A percentile compares a stretch with the other conserved stretches of the same genome.
Evolutionary conservation across 2,113 vertebrate species (phyloP).

Genomic region (Aptenodytes forsteri): DNA sequence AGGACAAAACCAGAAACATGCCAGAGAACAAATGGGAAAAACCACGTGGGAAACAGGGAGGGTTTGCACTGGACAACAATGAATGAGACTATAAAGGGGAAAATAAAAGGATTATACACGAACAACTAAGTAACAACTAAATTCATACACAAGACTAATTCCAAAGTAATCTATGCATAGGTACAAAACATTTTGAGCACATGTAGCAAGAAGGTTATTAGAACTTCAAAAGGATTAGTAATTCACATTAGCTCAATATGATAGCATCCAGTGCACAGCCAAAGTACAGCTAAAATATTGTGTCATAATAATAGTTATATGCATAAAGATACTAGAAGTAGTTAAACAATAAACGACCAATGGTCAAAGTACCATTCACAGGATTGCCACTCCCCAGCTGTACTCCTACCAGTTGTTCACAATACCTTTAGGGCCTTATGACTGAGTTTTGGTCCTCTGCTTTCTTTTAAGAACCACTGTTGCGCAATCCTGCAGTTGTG

Average conservation of each 20-base stretch:
- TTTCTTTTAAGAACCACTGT: neutral
- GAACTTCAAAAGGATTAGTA: neutral
- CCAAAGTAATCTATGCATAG: neutral
- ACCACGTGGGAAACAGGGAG: neutral
- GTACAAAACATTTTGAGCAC: neutral
- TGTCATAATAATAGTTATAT: neutral
- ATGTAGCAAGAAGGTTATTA: neutral
- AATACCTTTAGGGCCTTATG: neutral
- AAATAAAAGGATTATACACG: neutral
- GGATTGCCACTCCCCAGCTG: neutral
- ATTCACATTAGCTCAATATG: neutral
- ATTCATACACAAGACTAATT: neutral
- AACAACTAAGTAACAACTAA: neutral
- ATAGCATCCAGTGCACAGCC: neutral
- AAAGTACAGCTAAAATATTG: neutral
- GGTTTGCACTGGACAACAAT: neutral
- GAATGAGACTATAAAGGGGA: neutral
- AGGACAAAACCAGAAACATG: neutral
- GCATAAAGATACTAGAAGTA: neutral
- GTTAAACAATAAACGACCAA: neutral
- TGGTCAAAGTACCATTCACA: neutral
- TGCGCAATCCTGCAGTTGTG: neutral
- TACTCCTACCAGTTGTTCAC: neutral
- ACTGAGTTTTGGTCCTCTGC: neutral
- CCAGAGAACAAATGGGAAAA: neutral